phyloP scores from a whole-genome alignment of 2,797 vertebrate species.

The Melanotaenia maccullochi region DNA sequence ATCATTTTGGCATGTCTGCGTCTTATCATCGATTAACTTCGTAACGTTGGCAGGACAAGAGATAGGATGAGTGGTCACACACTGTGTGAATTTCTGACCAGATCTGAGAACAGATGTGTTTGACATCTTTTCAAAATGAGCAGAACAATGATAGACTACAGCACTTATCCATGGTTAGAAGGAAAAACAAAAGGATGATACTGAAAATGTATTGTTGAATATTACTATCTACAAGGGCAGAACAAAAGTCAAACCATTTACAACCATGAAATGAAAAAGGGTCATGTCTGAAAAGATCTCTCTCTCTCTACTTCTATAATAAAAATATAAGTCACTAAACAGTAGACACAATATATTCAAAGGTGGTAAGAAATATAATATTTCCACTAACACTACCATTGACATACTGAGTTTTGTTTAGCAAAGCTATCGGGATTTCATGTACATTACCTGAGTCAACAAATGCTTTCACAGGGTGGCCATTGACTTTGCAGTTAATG shows the following conservation, averaged over 20 bases:
- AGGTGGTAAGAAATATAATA: too few relatives aligned
- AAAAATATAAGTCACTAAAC: not conserved
- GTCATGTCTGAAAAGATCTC: not conserved
- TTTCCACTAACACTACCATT: too few relatives aligned
- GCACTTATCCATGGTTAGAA: not conserved
- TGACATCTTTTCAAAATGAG: not conserved
- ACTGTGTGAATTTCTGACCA: not conserved
- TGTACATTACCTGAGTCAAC: conserved; percentile 93
- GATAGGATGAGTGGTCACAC: not conserved
- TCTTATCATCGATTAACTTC: not conserved
- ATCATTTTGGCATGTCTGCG: not conserved
- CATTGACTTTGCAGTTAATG: conserved; percentile 99
- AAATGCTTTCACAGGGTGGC: conserved; percentile 98
- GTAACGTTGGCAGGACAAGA: not conserved
- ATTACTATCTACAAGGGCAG: not conserved
- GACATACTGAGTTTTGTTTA: not conserved
- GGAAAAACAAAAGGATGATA: too few relatives aligned
- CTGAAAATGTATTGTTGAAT: not conserved
- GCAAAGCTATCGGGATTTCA: conserved; percentile 26
- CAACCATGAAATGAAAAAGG: not conserved
- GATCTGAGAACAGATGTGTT: not conserved
- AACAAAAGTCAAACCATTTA: not conserved
- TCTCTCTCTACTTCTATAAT: too few relatives aligned
- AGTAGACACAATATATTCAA: too few relatives aligned
- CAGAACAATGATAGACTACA: not conserved